A percentile compares a stretch with the other conserved stretches of the same genome.
These are phyloP conservation scores for Myiagra hebetior DNA, from an alignment of 2,113 vertebrate species.

Conservation along the genomic window DNA sequence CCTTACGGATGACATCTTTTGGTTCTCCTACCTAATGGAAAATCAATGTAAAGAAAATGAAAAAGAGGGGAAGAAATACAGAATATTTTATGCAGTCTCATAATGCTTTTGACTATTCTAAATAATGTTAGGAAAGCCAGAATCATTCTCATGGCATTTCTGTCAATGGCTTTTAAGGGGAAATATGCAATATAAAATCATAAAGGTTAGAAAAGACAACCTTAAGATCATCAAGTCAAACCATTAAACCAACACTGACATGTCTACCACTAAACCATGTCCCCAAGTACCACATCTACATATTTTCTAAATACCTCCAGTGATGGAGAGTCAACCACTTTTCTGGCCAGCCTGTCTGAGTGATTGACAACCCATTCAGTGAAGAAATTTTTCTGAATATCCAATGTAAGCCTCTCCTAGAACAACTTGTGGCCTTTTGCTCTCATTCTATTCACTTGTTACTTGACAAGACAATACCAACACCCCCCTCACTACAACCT, in stretches of 20 bases:
- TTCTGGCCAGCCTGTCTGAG: not conserved
- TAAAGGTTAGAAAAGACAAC: not conserved
- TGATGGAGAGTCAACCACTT: not conserved
- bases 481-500: accelerated
- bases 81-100: not conserved
- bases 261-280: not conserved
- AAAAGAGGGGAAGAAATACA: not conserved
- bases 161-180: not conserved
- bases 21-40: slow-evolving; percentile 89
- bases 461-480: not conserved
- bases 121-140: not conserved
- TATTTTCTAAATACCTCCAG: not conserved
- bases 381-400: not conserved
- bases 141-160: not conserved
- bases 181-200: not conserved
- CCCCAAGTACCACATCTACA: not conserved
- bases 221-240: not conserved
- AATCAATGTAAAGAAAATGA: not conserved
- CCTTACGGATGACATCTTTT: slow-evolving; percentile 93
- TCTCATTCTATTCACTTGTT: not conserved
- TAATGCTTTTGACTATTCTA: not conserved
- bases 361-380: accelerated
- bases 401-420: not conserved
- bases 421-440: not conserved
- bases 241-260: accelerated